Evolutionary conservation across 2,888 invertebrate species (phyloP), one percentile per base, ranked within the genome.

Genomic region (Ophion obscuratus): DNA sequence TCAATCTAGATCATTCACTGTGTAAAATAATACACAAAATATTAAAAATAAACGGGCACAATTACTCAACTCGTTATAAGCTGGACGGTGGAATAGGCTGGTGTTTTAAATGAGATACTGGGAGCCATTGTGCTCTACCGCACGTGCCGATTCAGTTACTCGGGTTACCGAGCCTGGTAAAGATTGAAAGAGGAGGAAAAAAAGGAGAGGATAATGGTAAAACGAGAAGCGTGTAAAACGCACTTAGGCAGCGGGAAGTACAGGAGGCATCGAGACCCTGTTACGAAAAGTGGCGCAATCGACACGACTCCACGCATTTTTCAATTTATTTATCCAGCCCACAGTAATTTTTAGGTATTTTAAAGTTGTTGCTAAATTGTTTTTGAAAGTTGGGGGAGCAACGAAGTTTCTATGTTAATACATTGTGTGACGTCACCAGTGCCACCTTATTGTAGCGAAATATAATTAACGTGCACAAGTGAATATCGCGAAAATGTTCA

Each of bases 101-200:
- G 40, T 66, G 68, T 81, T 68, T 78, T 68, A 78, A 85, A 81
- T 64, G 59, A 47, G 75, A 81, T 76, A 67, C 76, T 31, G n/a
- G 66, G 59, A 75, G 24, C 61, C 67, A 66, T 59, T 79, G 79
- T 85, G 61, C 57, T 79, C 75, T 79, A 36, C 70, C 88, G 87
- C 90, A 89, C 90, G 89, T 89, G 90, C n/a, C 85, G 87, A 88
- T 89, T 89, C 83, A 82, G 88, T 88, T 89, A 88, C 88, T 88
- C 87, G 59, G 75, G 80, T 81, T 84, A 83, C 88, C 82, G 70
- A 79, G 77, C 81, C 77, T 70, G 82, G 76, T 71, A 61, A 79
- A 82, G 85, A 82, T 82, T 71, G 76, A 85, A 79, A 79, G 75
- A 82, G 74, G 66, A 59, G 11, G 79, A 86, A 81, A 88, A 83